Base-by-base conservation (phyloP, 2,113 vertebrate genomes). In the Nanorana parkeri region DNA sequence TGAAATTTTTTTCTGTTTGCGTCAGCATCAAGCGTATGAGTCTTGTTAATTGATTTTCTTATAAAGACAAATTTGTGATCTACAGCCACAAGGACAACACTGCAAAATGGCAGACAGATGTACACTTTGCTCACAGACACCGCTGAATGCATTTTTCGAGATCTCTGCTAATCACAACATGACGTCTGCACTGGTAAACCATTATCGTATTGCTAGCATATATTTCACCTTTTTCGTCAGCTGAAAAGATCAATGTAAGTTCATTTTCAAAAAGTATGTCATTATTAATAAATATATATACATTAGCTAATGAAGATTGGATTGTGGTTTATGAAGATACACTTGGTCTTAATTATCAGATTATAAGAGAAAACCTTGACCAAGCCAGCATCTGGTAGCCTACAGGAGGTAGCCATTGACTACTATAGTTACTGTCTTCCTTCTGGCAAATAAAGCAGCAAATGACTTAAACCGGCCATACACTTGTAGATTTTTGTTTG, bases 41-140 rank as follows among this genome's bases (percentile, higher is more conserved):
- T 17, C 64, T 17, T 32, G 21, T 41, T 71, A 52, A 71, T 71
- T 71, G 36, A 67, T 56, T 4, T 8, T 78, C 29, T 54, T 78
- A 11, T 15, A 55, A 5, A 55, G 19, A 29, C 41, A 26, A 51
- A 56, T 16, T 17, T 2, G 3, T 32, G 19, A 21, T 28, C 69
- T 73, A 26, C 28, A 56, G 24, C 56, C 17, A 13, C 17, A 24
- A 54, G 23, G 52, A 13, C 10, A 47, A 23, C 21, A 8, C 26
- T 26, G 54, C 17, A 77, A 78, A 78, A 67, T 78, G 23, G 51
- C 51, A 78, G 63, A 17, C 63, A 78, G 76, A 78, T 78, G 63
- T 29, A 10, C 17, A 17, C 20, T 58, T 29, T 15, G 15, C 17
- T 29, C 26, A 17, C 6, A 19, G 17, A 24, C 13, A 24, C 17